A percentile compares a stretch with the other conserved stretches of the same genome.
Evolutionary conservation across 2,113 vertebrate genomes (phyloP).

Genomic region (Danionella cerebrum): DNA sequence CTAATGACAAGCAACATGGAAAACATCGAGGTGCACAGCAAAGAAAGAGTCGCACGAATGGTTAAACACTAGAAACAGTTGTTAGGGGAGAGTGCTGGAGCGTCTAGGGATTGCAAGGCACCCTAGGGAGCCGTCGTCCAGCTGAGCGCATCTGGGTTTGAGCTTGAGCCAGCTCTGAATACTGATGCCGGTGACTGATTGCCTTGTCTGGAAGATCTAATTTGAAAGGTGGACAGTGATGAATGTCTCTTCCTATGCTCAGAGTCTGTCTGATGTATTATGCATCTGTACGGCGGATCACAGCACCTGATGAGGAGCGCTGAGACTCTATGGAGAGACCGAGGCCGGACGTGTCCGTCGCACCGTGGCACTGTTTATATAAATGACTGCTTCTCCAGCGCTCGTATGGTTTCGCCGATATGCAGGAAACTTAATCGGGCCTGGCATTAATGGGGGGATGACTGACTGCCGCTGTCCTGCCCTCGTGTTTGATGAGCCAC

Average conservation of each 20-base stretch:
- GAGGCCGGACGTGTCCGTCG: constrained; percentile 54
- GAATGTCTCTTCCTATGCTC: constrained; percentile 66
- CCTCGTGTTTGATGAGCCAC: constrained; percentile 54
- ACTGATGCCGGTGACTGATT: constrained; percentile 67
- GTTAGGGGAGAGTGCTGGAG: constrained; percentile 21
- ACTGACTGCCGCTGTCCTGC: constrained; percentile 60
- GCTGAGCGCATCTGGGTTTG: constrained; percentile 18
- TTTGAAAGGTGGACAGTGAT: constrained; percentile 76
- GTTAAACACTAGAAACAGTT: constrained; percentile 37
- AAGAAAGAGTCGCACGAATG: constrained; percentile 26
- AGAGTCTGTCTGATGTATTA: constrained; percentile 70
- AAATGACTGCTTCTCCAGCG: constrained; percentile 58
- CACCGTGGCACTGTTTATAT: constrained; percentile 63
- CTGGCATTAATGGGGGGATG: constrained; percentile 61
- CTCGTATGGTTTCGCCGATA: constrained; percentile 52
- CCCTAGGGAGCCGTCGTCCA: constrained; percentile 22
- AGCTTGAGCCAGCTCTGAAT: constrained; percentile 53
- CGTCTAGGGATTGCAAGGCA: constrained; percentile 21
- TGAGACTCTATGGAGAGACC: constrained; percentile 45
- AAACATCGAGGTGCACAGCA: not conserved
- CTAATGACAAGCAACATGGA: constrained; percentile 14
- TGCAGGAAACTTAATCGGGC: constrained; percentile 57
- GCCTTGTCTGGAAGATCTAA: constrained; percentile 65
- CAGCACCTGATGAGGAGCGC: constrained; percentile 55
- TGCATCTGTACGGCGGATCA: constrained; percentile 65